phyloP scores from a whole-genome alignment of 2,797 vertebrate genomes.

The Liasis olivaceus region DNA sequence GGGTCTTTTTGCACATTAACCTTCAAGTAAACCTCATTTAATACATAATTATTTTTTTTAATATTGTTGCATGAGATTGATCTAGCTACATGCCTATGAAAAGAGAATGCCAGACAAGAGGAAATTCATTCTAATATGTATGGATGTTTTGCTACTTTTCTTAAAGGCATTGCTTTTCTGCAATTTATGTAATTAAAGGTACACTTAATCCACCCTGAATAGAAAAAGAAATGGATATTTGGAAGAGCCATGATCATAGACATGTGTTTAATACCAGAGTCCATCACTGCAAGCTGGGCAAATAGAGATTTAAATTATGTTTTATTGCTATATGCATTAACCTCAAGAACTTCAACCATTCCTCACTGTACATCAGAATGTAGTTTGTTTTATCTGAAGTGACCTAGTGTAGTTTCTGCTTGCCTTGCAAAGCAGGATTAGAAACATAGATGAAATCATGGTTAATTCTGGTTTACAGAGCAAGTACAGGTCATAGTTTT shows the following conservation, averaged over 20 bases:
- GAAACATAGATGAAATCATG: background rate
- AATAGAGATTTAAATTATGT: background rate
- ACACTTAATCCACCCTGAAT: background rate
- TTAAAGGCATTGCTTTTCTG: background rate
- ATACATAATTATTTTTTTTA: background rate
- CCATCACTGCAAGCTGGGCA: background rate
- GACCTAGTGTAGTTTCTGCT: background rate
- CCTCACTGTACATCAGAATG: background rate
- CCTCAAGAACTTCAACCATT: background rate
- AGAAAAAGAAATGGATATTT: background rate
- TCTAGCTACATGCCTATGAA: background rate
- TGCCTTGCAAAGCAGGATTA: background rate
- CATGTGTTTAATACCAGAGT: background rate
- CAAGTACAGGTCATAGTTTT: background rate
- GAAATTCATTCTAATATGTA: background rate
- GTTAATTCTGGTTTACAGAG: background rate
- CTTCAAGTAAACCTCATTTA: background rate
- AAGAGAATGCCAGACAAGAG: background rate
- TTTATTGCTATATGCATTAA: background rate
- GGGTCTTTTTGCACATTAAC: background rate
- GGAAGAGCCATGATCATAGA: too few relatives aligned
- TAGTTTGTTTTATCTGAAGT: background rate
- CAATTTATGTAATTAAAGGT: background rate
- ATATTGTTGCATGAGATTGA: background rate
- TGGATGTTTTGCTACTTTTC: background rate